phyloP scores from a whole-genome alignment of 2,113 vertebrate species.

The Epinephelus lanceolatus region DNA sequence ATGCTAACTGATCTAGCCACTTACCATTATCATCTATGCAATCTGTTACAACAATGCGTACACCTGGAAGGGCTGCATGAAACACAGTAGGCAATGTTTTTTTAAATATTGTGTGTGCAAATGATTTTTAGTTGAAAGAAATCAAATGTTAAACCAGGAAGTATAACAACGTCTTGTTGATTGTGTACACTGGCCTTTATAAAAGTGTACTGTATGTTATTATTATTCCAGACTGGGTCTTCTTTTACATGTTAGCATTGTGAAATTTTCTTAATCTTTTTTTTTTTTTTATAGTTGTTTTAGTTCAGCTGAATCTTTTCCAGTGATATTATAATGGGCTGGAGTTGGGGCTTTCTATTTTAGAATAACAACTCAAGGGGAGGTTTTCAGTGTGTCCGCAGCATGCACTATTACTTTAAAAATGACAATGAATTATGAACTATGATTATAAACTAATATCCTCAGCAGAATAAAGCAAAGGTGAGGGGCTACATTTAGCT shows the following conservation, averaged over 20 bases:
- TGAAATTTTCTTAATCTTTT: not conserved
- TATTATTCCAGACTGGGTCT: no score
- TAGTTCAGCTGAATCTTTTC: not conserved
- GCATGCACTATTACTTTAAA: not conserved
- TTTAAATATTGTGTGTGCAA: slow-evolving; percentile 24
- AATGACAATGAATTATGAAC: not conserved
- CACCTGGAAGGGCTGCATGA: slow-evolving; percentile 19
- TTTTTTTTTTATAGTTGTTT: not conserved
- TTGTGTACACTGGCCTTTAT: not conserved
- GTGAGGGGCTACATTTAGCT: slow-evolving; percentile 18
- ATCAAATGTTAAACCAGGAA: not conserved
- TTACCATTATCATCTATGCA: slow-evolving; percentile 73
- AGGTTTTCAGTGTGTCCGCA: not conserved
- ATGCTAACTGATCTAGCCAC: slow-evolving; percentile 75
- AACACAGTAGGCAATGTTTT: slow-evolving; percentile 8
- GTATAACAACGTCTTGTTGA: not conserved
- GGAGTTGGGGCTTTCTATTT: not conserved
- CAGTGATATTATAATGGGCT: not conserved
- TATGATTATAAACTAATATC: not conserved
- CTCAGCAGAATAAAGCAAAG: slow-evolving; percentile 31
- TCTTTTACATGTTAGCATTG: not conserved
- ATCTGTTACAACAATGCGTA: slow-evolving; percentile 50
- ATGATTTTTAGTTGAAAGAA: not conserved
- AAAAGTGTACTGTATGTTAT: not conserved
- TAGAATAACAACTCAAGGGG: not conserved